These are phyloP conservation scores for Nyctalus aviator DNA, from an alignment of 2,797 vertebrate species.

Conservation along the genomic window DNA sequence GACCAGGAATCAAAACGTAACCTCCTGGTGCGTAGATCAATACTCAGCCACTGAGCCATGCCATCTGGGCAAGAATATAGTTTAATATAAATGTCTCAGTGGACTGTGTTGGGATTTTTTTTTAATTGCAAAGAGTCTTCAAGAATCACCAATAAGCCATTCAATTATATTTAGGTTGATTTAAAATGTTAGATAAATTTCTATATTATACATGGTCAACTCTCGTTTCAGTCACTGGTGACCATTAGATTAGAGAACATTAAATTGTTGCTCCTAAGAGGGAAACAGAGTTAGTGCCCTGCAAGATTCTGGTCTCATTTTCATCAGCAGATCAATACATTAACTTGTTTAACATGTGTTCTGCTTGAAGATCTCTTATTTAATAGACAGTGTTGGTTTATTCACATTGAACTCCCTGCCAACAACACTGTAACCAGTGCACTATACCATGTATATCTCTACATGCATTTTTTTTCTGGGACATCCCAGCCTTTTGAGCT, in stretches of 20 bases:
- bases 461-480: fast-evolving
- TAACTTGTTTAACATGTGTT: not conserved
- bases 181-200: not conserved
- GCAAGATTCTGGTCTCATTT: not conserved
- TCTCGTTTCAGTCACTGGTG: not conserved
- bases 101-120: not conserved
- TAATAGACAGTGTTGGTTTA: not conserved
- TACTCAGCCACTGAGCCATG: too few relatives aligned
- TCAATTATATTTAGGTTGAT: not conserved
- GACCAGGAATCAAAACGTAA: too few relatives aligned
- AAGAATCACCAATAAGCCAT: not conserved
- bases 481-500: not conserved
- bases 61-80: not conserved
- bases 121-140: not conserved
- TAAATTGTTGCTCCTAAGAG: not conserved
- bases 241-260: not conserved
- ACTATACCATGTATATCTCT: not conserved
- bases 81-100: conserved; percentile 9
- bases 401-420: not conserved
- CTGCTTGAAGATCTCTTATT: not conserved
- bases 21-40: too few relatives aligned
- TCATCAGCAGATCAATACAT: not conserved
- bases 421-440: not conserved
- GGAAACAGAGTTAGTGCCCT: not conserved
- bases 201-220: not conserved